Conservation (phyloP, 2,113 vertebrate species). For the Callithrix jacchus region DNA sequence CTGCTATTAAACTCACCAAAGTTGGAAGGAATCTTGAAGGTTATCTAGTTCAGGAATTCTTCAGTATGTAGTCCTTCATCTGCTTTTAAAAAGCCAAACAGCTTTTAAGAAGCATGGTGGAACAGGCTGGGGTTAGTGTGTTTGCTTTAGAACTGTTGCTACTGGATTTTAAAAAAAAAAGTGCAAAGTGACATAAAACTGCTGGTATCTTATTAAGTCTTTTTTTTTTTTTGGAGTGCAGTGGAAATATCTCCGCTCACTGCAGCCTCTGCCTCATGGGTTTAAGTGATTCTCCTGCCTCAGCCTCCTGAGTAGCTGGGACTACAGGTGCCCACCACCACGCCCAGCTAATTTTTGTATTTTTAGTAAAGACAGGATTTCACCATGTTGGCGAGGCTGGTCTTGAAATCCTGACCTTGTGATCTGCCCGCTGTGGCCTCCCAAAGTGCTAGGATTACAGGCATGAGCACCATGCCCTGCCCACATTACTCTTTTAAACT, state of each 20-base stretch:
- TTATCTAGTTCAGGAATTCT: background rate
- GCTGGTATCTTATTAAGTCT: background rate
- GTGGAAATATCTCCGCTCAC: no score
- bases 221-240: no score
- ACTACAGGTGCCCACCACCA: no score
- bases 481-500: background rate
- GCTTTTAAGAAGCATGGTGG: background rate
- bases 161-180: background rate
- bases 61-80: background rate
- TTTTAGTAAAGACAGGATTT: no score
- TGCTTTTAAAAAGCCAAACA: background rate
- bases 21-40: background rate
- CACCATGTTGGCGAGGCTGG: no score
- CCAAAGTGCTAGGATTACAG: no score
- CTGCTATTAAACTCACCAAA: background rate
- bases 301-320: no score
- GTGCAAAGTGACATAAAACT: background rate
- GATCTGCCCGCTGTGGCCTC: no score
- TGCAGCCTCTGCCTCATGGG: no score
- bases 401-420: no score
- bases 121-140: background rate
- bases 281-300: no score
- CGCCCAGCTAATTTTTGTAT: no score
- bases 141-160: conserved; percentile 38
- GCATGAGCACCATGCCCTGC: background rate